phyloP scores from a whole-genome alignment of 2,797 vertebrate genomes.

The Chelon auratus region DNA sequence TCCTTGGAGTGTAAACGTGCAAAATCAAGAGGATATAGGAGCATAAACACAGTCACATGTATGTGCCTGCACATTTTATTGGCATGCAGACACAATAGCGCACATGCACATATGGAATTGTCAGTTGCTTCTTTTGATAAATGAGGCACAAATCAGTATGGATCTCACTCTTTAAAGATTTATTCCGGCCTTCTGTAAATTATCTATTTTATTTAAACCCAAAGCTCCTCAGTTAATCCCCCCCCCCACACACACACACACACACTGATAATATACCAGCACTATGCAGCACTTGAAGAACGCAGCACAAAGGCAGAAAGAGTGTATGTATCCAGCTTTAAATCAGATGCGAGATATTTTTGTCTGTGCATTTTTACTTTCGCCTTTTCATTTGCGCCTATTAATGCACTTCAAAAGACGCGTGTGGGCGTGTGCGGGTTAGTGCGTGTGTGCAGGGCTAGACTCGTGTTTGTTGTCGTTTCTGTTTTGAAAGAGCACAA shows the following conservation, averaged over 20 bases:
- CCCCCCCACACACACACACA: slow-evolving; percentile 35
- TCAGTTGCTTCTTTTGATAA: slow-evolving; percentile 20
- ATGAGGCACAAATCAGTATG: slow-evolving; percentile 51
- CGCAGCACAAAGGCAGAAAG: slow-evolving; percentile 30
- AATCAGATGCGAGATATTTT: slow-evolving; percentile 63
- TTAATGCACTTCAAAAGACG: slow-evolving; percentile 60
- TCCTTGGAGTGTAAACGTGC: not conserved
- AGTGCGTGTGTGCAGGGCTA: slow-evolving; percentile 18
- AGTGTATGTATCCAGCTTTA: slow-evolving; percentile 29
- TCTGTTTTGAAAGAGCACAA: slow-evolving; percentile 67
- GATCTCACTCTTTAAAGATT: slow-evolving; percentile 55
- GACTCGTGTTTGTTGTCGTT: slow-evolving; percentile 62
- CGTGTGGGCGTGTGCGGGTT: slow-evolving; percentile 39
- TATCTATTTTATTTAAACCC: slow-evolving; percentile 63
- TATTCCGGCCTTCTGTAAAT: slow-evolving; percentile 46
- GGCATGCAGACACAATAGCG: not conserved
- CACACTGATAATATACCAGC: slow-evolving; percentile 48
- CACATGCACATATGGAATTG: slow-evolving; percentile 23
- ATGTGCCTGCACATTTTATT: not conserved
- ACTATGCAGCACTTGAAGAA: slow-evolving; percentile 29
- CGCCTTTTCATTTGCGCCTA: slow-evolving; percentile 47
- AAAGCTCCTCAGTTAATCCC: slow-evolving; percentile 56
- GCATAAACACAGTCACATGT: not conserved
- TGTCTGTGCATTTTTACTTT: slow-evolving; percentile 50
- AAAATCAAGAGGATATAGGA: not conserved